A percentile compares a stretch with the other conserved stretches of the same genome.
Evolutionary conservation across 2,113 vertebrate genomes (phyloP).

Genomic region (Patagioenas fasciata): DNA sequence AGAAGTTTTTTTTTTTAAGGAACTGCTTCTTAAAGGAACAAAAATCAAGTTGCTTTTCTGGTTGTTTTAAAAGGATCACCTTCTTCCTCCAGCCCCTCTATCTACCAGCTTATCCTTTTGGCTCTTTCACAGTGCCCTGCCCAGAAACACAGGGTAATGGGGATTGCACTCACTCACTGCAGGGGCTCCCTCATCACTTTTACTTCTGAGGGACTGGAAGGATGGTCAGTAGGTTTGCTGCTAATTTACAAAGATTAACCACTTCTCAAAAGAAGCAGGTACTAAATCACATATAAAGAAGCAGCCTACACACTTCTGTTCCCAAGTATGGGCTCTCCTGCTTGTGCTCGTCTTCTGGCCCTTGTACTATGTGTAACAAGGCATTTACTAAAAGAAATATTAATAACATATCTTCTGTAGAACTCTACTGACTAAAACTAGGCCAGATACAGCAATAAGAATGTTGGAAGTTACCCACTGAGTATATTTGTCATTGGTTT

Average conservation of each 20-base stretch:
- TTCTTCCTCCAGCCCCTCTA: not conserved
- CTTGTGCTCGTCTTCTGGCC: not conserved
- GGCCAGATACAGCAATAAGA: not conserved
- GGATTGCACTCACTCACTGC: not conserved
- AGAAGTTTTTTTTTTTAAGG: not conserved
- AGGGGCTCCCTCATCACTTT: not conserved
- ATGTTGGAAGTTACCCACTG: not conserved
- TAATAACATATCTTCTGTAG: not conserved
- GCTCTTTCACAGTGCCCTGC: not conserved
- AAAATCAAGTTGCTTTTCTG: not conserved
- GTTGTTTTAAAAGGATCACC: not conserved
- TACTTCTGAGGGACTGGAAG: not conserved
- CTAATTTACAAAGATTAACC: slow-evolving; percentile 32
- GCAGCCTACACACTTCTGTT: not conserved
- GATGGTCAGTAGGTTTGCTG: not conserved
- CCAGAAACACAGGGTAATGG: not conserved
- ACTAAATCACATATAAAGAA: not conserved
- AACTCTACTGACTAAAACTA: not conserved
- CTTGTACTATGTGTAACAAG: not conserved
- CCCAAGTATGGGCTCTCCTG: not conserved
- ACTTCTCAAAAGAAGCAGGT: not conserved
- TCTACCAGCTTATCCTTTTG: not conserved
- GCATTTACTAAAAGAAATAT: not conserved
- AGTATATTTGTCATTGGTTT: not conserved
- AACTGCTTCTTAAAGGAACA: not conserved